Evolutionary conservation across 2,888 invertebrate species (phyloP).

Genomic region (Synergus itoensis): DNA sequence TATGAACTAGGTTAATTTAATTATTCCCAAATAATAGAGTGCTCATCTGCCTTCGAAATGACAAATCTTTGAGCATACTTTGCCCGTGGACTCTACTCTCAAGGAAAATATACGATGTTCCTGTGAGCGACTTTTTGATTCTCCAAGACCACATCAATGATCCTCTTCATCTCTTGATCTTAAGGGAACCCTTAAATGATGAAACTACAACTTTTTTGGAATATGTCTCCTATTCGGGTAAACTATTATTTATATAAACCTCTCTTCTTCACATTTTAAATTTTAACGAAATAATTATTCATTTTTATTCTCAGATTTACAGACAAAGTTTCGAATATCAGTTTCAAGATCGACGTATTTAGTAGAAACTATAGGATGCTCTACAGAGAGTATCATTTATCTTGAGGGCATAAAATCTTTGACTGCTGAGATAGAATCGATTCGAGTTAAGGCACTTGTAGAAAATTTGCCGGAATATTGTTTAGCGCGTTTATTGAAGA

Average conservation of each 20-base stretch:
- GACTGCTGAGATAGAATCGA: constrained; percentile 61
- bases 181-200: constrained; percentile 54
- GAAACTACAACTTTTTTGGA: constrained; percentile 53
- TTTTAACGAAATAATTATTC: constrained; percentile 37
- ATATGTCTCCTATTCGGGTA: constrained; percentile 70
- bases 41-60: constrained; percentile 65
- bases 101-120: constrained; percentile 60
- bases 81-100: constrained; percentile 66
- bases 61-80: constrained; percentile 63
- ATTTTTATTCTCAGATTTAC: constrained; percentile 61
- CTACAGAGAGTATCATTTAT: constrained; percentile 69
- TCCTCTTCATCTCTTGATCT: constrained; percentile 63
- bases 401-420: constrained; percentile 67
- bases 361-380: constrained; percentile 63
- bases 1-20: no score
- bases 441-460: constrained; percentile 72
- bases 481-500: constrained; percentile 77
- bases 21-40: constrained; percentile 51
- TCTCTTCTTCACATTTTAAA: constrained; percentile 26
- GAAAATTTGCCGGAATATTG: constrained; percentile 78
- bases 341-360: constrained; percentile 68
- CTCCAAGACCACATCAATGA: constrained; percentile 60
- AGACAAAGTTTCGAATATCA: constrained; percentile 68
- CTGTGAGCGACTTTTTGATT: constrained; percentile 65
- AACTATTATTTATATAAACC: constrained; percentile 15